Conservation (phyloP, 2,888 invertebrate genomes). For the Oligia latruncula region DNA sequence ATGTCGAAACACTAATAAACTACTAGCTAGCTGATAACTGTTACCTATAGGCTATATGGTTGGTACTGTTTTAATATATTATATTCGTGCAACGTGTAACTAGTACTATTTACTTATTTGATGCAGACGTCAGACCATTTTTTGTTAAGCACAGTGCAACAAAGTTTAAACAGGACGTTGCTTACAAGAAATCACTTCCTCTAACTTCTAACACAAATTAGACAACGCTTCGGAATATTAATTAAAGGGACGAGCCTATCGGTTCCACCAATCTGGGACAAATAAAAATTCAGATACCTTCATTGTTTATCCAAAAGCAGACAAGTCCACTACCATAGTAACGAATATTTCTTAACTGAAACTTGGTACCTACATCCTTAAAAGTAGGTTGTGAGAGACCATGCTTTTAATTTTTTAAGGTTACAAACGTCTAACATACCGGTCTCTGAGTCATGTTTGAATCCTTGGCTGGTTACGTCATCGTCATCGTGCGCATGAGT, state of each 20-base stretch:
- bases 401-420: constrained; percentile 65
- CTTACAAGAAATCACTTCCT: constrained; percentile 83
- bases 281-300: constrained; percentile 55
- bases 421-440: constrained; percentile 69
- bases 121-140: neutral
- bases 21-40: constrained; percentile 15
- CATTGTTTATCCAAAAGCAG: constrained; percentile 35
- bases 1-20: constrained; percentile 22
- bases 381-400: constrained; percentile 61
- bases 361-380: constrained; percentile 42
- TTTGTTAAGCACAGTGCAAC: constrained; percentile 58
- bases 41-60: neutral
- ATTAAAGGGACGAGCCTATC: constrained; percentile 72
- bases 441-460: constrained; percentile 80
- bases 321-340: constrained; percentile 27
- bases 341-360: constrained; percentile 27
- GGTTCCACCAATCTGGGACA: constrained; percentile 32
- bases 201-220: constrained; percentile 84
- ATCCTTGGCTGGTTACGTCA: constrained; percentile 84
- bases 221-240: constrained; percentile 82
- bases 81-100: neutral
- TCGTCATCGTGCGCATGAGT: constrained; percentile 75
- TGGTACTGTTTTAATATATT: neutral
- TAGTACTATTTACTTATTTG: neutral
- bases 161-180: constrained; percentile 78